phyloP scores from a whole-genome alignment of 1,140 invertebrate genomes.

The Aphelinus certus region DNA sequence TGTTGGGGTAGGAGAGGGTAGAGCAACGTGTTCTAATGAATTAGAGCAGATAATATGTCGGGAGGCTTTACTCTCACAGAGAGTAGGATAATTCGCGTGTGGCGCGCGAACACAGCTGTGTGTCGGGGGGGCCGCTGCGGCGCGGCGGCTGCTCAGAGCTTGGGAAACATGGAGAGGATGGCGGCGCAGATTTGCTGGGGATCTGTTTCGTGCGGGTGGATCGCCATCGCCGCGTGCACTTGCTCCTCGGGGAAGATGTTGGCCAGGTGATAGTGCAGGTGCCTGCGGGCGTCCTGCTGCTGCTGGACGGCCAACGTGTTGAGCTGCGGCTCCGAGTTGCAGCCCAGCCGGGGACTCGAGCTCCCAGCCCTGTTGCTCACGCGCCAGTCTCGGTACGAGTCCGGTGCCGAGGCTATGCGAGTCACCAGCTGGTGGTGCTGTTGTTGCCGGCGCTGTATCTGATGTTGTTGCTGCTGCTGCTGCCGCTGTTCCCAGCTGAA shows the following conservation, averaged over 20 bases:
- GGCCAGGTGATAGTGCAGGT: conserved; percentile 85
- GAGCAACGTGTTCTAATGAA: neutral
- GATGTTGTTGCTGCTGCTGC: conserved; percentile 49
- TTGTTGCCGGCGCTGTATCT: conserved; percentile 37
- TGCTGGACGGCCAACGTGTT: conserved; percentile 66
- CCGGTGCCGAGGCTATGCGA: conserved; percentile 83
- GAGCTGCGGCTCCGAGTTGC: conserved; percentile 73
- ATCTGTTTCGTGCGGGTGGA: conserved; percentile 88
- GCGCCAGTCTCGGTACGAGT: conserved; percentile 70
- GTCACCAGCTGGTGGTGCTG: conserved; percentile 69
- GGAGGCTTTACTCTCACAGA: conserved; percentile 47
- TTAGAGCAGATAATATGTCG: neutral
- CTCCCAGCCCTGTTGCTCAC: conserved; percentile 15
- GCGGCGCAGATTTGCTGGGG: conserved; percentile 88
- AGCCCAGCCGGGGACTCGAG: conserved; percentile 64
- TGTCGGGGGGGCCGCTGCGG: neutral
- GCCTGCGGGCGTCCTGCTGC: conserved; percentile 76
- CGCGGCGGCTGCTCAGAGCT: conserved; percentile 45
- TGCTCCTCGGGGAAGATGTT: conserved; percentile 90
- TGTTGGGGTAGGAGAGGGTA: too few relatives aligned
- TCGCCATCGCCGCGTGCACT: conserved; percentile 83
- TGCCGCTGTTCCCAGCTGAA: conserved; percentile 62
- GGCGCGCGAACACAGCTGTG: too few relatives aligned
- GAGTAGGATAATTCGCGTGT: conserved; percentile 33
- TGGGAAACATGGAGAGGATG: conserved; percentile 80